phyloP scores from a whole-genome alignment of 2,888 invertebrate genomes.

The Zaprionus obscuricornis region DNA sequence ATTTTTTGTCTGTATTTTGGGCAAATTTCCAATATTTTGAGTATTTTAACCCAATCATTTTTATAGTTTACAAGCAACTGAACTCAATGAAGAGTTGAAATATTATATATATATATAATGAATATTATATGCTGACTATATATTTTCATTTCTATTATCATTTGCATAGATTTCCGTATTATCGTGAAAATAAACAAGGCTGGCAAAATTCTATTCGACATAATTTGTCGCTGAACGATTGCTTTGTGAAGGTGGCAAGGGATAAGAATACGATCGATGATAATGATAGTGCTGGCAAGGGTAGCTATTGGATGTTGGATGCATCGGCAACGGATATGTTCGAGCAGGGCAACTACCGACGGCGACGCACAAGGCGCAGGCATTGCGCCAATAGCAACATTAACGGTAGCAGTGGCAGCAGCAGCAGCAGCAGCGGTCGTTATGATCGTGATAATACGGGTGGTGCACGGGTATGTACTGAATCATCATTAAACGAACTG shows the following conservation, averaged over 20 bases:
- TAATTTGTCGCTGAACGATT: constrained; percentile 91
- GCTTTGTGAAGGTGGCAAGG: constrained; percentile 89
- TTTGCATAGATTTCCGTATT: constrained; percentile 88
- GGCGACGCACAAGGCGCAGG: constrained; percentile 87
- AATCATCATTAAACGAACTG: neutral
- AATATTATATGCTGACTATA: constrained; percentile 3
- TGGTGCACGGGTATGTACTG: constrained; percentile 51
- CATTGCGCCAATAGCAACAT: too few relatives aligned
- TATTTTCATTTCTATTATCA: neutral
- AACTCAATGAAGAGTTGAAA: too few relatives aligned
- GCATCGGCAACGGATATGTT: constrained; percentile 93
- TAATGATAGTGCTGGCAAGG: constrained; percentile 86
- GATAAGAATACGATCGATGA: constrained; percentile 83
- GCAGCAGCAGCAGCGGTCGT: constrained; percentile 67
- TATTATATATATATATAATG: too few relatives aligned
- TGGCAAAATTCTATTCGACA: constrained; percentile 93
- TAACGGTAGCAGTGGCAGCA: too few relatives aligned
- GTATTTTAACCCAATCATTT: too few relatives aligned
- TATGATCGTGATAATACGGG: constrained; percentile 64
- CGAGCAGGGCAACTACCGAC: constrained; percentile 93
- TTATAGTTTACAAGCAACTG: too few relatives aligned
- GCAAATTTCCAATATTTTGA: constrained; percentile 39
- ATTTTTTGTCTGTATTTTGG: too few relatives aligned
- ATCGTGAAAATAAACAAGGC: constrained; percentile 92
- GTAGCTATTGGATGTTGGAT: constrained; percentile 92